phyloP scores from a whole-genome alignment of 1,140 invertebrate genomes.

The Drosophila setifemur region DNA sequence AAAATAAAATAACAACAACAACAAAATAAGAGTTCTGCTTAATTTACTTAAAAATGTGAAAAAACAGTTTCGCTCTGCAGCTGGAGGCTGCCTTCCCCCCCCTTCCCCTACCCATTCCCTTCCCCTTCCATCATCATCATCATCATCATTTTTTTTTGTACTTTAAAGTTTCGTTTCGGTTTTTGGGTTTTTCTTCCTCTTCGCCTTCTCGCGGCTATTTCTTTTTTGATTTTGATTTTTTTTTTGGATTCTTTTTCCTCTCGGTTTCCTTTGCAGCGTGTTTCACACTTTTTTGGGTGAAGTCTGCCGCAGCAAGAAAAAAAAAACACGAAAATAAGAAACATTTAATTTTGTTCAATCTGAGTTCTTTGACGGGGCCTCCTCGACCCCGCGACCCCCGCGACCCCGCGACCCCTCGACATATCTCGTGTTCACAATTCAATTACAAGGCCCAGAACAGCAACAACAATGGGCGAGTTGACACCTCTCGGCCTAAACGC shows the following conservation, averaged over 20 bases:
- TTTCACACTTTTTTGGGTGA: constrained; percentile 54
- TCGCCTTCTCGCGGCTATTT: constrained; percentile 40
- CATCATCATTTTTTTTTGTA: no score
- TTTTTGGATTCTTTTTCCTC: not conserved
- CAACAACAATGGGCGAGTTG: constrained; percentile 45
- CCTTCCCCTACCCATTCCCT: constrained; percentile 13
- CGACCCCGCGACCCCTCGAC: no score
- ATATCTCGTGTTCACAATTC: constrained; percentile 61
- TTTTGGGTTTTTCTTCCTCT: constrained; percentile 34
- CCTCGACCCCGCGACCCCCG: not conserved
- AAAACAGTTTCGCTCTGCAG: not conserved
- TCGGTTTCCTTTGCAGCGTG: constrained; percentile 30
- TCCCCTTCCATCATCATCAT: no score
- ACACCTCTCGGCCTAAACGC: constrained; percentile 59
- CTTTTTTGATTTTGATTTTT: constrained; percentile 32
- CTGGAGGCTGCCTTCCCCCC: not conserved
- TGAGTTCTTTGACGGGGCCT: constrained; percentile 27
- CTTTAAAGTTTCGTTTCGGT: constrained; percentile 44
- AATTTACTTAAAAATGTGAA: constrained; percentile 65
- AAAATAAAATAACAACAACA: no score
- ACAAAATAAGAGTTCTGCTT: constrained; percentile 56
- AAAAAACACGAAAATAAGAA: no score
- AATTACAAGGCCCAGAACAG: constrained; percentile 69
- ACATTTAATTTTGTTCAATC: constrained; percentile 48
- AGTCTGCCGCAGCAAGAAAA: constrained; percentile 1